Percentiles rank a stretch among this genome's conserved stretches.
These are phyloP conservation scores for Percina caprodes DNA, from an alignment of 2,113 vertebrate species.

Conservation along the genomic window DNA sequence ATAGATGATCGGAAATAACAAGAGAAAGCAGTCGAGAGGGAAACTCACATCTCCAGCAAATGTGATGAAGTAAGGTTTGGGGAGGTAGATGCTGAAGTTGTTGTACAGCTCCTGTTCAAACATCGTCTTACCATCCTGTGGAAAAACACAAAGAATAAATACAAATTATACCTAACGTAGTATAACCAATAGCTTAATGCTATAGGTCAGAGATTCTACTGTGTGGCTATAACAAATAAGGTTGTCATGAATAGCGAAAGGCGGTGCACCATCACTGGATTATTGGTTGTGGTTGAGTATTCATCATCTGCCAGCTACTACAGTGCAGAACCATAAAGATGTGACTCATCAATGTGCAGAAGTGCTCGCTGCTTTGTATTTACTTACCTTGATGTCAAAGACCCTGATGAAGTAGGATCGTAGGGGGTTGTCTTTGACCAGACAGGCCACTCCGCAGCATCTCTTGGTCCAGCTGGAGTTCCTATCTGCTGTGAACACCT, in stretches of 20 bases:
- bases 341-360: neutral
- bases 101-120: slow-evolving; percentile 97
- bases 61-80: slow-evolving; percentile 94
- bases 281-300: neutral
- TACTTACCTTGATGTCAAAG: slow-evolving; percentile 93
- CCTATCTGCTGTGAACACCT: slow-evolving; percentile 92
- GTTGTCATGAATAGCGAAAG: neutral
- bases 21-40: slow-evolving; percentile 19
- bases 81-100: slow-evolving; percentile 88
- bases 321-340: neutral
- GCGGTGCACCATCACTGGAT: neutral
- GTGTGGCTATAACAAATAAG: neutral
- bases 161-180: too few species aligned
- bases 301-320: neutral
- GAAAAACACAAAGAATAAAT: slow-evolving; percentile 29
- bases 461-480: slow-evolving; percentile 92
- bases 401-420: slow-evolving; percentile 98
- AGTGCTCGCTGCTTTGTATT: neutral
- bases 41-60: slow-evolving; percentile 94
- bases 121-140: slow-evolving; percentile 90
- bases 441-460: slow-evolving; percentile 95
- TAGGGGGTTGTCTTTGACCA: slow-evolving; percentile 96
- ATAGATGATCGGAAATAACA: neutral
- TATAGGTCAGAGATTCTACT: neutral
- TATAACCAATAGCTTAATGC: neutral